Conservation (phyloP, 2,888 invertebrate genomes). For the Chorisops tibialis region DNA sequence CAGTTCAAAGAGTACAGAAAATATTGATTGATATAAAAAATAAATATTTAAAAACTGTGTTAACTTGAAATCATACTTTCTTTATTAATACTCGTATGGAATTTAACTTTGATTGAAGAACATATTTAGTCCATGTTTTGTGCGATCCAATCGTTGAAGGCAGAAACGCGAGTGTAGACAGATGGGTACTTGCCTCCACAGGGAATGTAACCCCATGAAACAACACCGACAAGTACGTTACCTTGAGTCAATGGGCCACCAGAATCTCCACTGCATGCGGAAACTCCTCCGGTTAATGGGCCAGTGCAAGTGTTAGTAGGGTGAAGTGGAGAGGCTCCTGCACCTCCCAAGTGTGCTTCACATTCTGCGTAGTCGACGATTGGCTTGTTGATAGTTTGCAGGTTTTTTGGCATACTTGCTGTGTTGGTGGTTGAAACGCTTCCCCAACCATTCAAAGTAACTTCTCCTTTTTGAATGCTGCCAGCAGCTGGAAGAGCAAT, state of each 20-base stretch:
- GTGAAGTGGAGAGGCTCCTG: constrained; percentile 40
- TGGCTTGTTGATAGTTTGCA: constrained; percentile 43
- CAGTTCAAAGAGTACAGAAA: too few relatives aligned
- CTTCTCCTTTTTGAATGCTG: constrained; percentile 41
- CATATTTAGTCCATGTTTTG: too few relatives aligned
- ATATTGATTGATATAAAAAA: too few relatives aligned
- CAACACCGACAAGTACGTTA: constrained; percentile 50
- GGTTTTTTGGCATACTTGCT: constrained; percentile 37
- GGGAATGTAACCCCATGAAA: constrained; percentile 55
- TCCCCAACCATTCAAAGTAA: constrained; percentile 54
- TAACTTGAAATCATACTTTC: too few relatives aligned
- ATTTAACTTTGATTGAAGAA: too few relatives aligned
- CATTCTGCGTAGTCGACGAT: constrained; percentile 41
- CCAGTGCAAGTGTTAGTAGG: constrained; percentile 52
- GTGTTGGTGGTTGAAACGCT: constrained; percentile 34
- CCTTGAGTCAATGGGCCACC: constrained; percentile 48
- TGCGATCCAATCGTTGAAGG: constrained; percentile 51
- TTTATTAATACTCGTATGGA: too few relatives aligned
- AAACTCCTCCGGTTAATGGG: constrained; percentile 47
- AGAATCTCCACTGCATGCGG: constrained; percentile 53
- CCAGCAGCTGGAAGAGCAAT: constrained; percentile 46
- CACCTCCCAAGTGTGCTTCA: constrained; percentile 34
- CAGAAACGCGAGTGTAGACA: constrained; percentile 52
- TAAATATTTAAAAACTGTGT: too few relatives aligned
- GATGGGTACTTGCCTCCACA: constrained; percentile 53